Evolutionary conservation across 2,888 invertebrate genomes (phyloP).

Genomic region (Zele albiditarsus): DNA sequence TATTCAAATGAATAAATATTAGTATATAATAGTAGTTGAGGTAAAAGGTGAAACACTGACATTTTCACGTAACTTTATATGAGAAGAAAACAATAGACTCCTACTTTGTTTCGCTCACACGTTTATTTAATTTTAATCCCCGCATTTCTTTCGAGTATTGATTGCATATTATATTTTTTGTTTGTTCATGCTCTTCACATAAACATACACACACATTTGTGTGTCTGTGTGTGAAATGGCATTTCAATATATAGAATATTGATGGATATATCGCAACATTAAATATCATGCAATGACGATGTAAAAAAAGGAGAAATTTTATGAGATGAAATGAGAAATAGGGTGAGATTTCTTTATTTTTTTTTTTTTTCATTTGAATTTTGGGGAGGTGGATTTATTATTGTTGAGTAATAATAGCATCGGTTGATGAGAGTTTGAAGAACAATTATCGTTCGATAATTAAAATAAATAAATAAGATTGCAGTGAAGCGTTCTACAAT

Average conservation of each 20-base stretch:
- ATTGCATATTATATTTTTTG: not conserved
- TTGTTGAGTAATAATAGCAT: too few relatives aligned
- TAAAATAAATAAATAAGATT: too few relatives aligned
- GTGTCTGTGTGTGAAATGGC: not conserved
- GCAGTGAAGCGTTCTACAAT: too few relatives aligned
- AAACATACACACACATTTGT: too few relatives aligned
- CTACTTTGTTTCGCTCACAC: not conserved
- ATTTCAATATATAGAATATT: constrained; percentile 8
- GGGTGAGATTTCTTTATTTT: too few relatives aligned
- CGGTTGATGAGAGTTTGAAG: too few relatives aligned
- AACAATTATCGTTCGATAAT: too few relatives aligned
- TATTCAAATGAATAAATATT: constrained; percentile 2
- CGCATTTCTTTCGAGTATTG: not conserved
- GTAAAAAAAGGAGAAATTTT: too few relatives aligned
- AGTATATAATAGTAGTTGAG: not conserved
- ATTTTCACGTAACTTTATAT: constrained; percentile 36
- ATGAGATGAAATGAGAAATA: too few relatives aligned
- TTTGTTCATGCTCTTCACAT: not conserved
- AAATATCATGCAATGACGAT: not conserved
- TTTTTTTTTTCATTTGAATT: too few relatives aligned
- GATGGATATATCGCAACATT: not conserved
- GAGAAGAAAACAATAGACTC: constrained; percentile 31
- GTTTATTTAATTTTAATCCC: constrained; percentile 24
- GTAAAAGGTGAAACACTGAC: constrained; percentile 47
- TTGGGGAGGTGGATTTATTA: too few relatives aligned